Evolutionary conservation across 2,113 vertebrate species (phyloP), one percentile per base, ranked within the genome.

Genomic region (Naja naja): DNA sequence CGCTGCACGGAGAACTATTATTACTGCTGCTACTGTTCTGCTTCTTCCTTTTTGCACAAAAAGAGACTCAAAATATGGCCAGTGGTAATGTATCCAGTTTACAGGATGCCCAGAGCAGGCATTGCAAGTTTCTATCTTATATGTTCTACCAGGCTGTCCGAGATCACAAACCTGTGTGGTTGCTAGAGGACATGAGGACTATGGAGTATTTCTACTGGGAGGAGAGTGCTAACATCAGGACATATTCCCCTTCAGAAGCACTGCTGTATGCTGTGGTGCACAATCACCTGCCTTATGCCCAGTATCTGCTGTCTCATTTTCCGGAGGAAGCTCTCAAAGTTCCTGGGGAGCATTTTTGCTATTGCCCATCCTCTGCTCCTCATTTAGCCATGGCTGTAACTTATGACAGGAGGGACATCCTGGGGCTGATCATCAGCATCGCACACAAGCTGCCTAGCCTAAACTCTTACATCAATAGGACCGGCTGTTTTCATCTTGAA

Each of bases 231-330:
- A 95, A 95, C 93, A 96, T 97, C 93, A 96, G 98, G 92, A 98
- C 96, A 1, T 99, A 98, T 93, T 98, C 96, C 45, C 98, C 98
- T 22, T 98, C 98, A 7, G 98, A 99, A 96, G 98, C 98, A 45
- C 96, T 99, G 93, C 98, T 99, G 2, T 99, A 99, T 95, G 98
- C 98, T 30, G 98, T 99, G 92, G 98, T 99, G 52, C 98, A 99
- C 93, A 98, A 99, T 87, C 98, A 99, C 94, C 97, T 98, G 92
- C 96, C 98, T 92, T 99, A 99, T 6, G 98, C 98, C 90, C 98
- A 97, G 56, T 98, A 98, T 94, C 95, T 99, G 94, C 98, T 99
- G 55, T 97, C 96, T 93, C 97, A 97, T 74, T 98, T 98, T 97
- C 93, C 97, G 16, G 97, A 98, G 45, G 97, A 98, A 69, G 98